Evolutionary conservation across 35 echinoderm and acorn worm species (phyloP), one percentile per base, ranked within the genome.

Genomic region (Apostichopus californicus): DNA sequence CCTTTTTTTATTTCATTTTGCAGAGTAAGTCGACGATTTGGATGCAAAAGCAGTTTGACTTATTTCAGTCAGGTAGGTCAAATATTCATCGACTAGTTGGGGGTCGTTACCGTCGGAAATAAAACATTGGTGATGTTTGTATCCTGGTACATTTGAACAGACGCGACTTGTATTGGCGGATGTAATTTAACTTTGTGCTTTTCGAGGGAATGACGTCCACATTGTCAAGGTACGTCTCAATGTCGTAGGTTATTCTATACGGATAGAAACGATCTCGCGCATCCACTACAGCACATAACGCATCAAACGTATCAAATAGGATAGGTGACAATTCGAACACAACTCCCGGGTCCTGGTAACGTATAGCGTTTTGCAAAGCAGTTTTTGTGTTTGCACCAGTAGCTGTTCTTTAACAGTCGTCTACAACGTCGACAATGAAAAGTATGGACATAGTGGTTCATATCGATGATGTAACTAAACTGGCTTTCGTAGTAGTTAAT

Each of bases 161-260:
- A 46, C 34, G 12, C 12, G 0, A 77, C 21, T 59, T 88, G 86
- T 88, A 59, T 88, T 88, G 59, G 10, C 61, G 5, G 18, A 68
- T 59, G 61, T 88, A 88, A 59, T 88, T 68, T 26, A 88, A 20
- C 65, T 88, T 88, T 59, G 34, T 46, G 34, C 34, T 1, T 46
- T 46, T 46, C 34, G 34, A 46, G 34, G 34, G 34, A 46, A 46
- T 46, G 34, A 77, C 46, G 71, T 90, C 54, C 23, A 8, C 46
- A 57, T 73, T 90, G 20, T 90, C 87, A 17, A 90, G 63, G 9
- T 90, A 90, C 17, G 87, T 89, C 54, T 89, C 86, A 18, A 89
- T 89, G 54, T 89, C 86, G 25, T 89, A 64, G 59, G 86, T 89
- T 72, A 90, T 90, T 54, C 87, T 90, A n/a, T 73, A 90, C 9